A percentile compares a stretch with the other conserved stretches of the same genome.
phyloP scores from a whole-genome alignment of 2,888 invertebrate genomes.

The Aspidapion aeneum region DNA sequence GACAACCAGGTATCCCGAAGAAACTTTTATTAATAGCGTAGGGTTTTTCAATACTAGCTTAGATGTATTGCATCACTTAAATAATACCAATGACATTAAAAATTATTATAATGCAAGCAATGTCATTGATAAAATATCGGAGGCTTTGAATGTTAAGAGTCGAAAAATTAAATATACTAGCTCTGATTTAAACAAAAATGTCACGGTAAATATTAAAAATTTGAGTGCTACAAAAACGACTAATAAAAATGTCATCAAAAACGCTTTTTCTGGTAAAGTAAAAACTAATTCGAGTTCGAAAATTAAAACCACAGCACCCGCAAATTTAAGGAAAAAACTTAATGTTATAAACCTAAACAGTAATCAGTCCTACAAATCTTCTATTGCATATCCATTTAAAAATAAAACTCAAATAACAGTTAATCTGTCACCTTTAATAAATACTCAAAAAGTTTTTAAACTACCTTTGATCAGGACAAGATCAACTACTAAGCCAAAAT shows the following conservation, averaged over 20 bases:
- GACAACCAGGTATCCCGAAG: constrained; percentile 41
- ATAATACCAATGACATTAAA: not conserved
- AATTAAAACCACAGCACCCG: constrained; percentile 11
- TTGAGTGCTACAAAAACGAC: too few relatives aligned
- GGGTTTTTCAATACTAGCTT: not conserved
- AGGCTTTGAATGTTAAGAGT: not conserved
- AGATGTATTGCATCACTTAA: not conserved
- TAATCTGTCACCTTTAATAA: not conserved
- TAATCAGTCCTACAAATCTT: not conserved
- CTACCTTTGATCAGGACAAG: not conserved
- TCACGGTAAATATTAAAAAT: too few relatives aligned
- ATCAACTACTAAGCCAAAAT: not conserved
- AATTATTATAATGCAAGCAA: not conserved
- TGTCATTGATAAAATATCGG: not conserved
- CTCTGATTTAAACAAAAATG: too few relatives aligned
- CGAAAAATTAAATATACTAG: not conserved
- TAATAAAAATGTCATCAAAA: not conserved
- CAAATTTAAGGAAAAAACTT: not conserved
- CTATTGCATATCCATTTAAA: not conserved
- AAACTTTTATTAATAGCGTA: not conserved
- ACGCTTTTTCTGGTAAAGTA: too few relatives aligned
- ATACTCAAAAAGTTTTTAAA: not conserved
- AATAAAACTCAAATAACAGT: constrained; percentile 10
- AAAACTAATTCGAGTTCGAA: constrained; percentile 6
- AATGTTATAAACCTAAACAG: not conserved